Evolutionary conservation across 2,888 invertebrate species (phyloP), one percentile per base, ranked within the genome.

Genomic region (Gari tellinella): DNA sequence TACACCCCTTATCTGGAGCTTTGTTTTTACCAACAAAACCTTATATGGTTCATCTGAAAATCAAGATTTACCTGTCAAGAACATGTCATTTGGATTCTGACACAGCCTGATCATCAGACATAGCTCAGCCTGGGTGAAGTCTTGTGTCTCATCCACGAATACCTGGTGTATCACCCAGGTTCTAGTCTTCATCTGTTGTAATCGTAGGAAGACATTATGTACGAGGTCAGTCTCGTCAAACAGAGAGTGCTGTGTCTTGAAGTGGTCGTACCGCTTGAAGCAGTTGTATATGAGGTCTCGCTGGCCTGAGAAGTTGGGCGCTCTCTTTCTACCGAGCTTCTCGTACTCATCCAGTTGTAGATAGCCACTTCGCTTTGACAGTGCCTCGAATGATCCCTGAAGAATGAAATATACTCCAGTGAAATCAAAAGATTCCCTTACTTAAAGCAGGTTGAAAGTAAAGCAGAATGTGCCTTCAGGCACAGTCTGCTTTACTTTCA

Each of bases 101-200:
- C 84, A 84, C n/a, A 86, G 58, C 10, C 82, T 61, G 10, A 90
- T 80, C 48, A 89, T 70, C 2, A 90, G 82, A 58, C 83, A 84
- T n/a, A 90, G 73, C 61, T 90, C 89, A 21, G 88, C 88, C 64
- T 90, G 89, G 0, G 89, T 88, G 72, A 90, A 90, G 55, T 90
- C 89, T 65, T 90, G 89, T 0, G 88, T 88, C 70, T 90, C 89
- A 58, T 90, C 89, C 0, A 90, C 88, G 72, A 81, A 90, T n/a
- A 90, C 68, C 77, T 88, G 83, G 56, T 86, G 87, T 7, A 87
- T 52, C 1, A 79, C 66, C 82, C 84, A 85, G 8, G 75, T 63
- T 15, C 66, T 56, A 7, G 53, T 26, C 12, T 60, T 48, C 21
- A 56, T 40, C 19, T 70, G 56, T 19, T 61, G 46, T 19, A 87